These are phyloP conservation scores for Chaenocephalus aceratus DNA, from an alignment of 2,113 vertebrate species.

Conservation along the genomic window DNA sequence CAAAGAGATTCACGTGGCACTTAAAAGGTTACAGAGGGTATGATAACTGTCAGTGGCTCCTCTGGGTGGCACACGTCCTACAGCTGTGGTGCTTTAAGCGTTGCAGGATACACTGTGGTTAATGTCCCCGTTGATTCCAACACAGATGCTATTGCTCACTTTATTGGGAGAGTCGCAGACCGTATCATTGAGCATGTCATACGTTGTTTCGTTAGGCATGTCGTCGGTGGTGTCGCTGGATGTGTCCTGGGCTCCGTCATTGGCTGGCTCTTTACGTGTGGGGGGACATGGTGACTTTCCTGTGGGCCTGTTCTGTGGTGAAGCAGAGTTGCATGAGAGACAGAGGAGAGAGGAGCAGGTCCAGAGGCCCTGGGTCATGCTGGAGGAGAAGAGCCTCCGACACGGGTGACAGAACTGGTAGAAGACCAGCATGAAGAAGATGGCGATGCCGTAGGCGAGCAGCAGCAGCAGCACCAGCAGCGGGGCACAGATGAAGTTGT, in stretches of 20 bases:
- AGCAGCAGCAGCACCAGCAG: conserved; percentile 91
- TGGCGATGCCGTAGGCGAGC: conserved; percentile 87
- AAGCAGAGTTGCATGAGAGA: conserved; percentile 60
- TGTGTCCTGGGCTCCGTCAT: conserved; percentile 60
- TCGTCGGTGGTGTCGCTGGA: conserved; percentile 58
- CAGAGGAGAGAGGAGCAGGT: conserved; percentile 86
- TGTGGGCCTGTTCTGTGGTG: conserved; percentile 45
- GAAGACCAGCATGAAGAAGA: conserved; percentile 97
- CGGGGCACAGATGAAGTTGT: conserved; percentile 88
- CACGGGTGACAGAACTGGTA: conserved; percentile 97
- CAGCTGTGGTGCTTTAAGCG: conserved; percentile 59
- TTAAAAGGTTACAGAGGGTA: conserved; percentile 52
- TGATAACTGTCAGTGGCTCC: conserved; percentile 19
- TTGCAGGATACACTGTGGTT: conserved; percentile 78
- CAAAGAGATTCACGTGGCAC: conserved; percentile 66
- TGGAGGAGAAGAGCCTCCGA: conserved; percentile 93
- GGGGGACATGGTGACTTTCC: conserved; percentile 60
- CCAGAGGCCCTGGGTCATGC: conserved; percentile 85
- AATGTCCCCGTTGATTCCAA: conserved; percentile 73
- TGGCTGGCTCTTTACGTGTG: conserved; percentile 64
- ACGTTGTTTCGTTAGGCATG: conserved; percentile 55
- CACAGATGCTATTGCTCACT: conserved; percentile 11
- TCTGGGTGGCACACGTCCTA: conserved; percentile 52
- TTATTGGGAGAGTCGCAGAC: conserved; percentile 51
- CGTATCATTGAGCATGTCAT: conserved; percentile 72